A percentile compares a stretch with the other conserved stretches of the same genome.
phyloP scores from a whole-genome alignment of 2,888 invertebrate species.

The Thecocarcelia acutangulata region DNA sequence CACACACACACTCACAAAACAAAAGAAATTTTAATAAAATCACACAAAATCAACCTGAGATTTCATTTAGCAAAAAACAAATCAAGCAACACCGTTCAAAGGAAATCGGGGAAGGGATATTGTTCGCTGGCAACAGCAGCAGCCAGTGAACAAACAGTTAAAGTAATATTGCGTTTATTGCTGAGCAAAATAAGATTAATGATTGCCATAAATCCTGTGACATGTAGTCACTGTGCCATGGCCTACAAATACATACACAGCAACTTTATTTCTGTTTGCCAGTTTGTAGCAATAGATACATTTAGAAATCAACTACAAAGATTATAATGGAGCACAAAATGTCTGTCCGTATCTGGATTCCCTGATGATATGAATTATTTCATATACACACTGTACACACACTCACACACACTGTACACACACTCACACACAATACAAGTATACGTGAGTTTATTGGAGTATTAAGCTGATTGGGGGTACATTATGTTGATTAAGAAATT shows the following conservation, averaged over 20 bases:
- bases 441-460: neutral
- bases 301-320: conserved; percentile 78
- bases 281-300: conserved; percentile 48
- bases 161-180: conserved; percentile 67
- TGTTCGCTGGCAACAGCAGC: conserved; percentile 15
- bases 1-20: conserved; percentile 8
- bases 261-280: conserved; percentile 51
- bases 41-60: conserved; percentile 67
- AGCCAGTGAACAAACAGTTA: conserved; percentile 54
- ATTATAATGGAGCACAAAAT: conserved; percentile 75
- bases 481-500: conserved; percentile 79
- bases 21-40: conserved; percentile 68
- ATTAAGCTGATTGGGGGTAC: conserved; percentile 61
- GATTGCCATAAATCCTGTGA: conserved; percentile 81
- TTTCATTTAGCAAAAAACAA: conserved; percentile 54
- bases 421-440: neutral
- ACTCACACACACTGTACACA: neutral
- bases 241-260: conserved; percentile 69
- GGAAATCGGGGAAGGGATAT: conserved; percentile 4
- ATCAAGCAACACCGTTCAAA: conserved; percentile 45
- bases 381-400: conserved; percentile 5
- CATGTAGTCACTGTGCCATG: conserved; percentile 72
- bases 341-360: conserved; percentile 58
- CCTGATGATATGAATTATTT: conserved; percentile 67
- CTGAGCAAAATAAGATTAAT: conserved; percentile 80